phyloP scores from a whole-genome alignment of 2,113 vertebrate species.

The Herpetotheres cachinnans region DNA sequence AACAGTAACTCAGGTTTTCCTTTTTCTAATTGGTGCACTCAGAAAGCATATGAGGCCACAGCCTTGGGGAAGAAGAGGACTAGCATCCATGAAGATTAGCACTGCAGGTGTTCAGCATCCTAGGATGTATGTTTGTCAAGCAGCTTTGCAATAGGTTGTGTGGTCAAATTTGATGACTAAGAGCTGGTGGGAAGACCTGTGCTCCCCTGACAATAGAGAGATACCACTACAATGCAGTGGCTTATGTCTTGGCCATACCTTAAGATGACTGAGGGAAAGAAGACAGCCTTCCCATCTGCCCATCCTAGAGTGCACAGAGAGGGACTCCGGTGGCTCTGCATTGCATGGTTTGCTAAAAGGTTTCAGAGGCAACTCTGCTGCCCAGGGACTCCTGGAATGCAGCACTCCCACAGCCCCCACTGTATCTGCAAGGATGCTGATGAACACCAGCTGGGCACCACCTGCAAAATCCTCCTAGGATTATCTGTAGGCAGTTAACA shows the following conservation, averaged over 20 bases:
- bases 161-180: not conserved
- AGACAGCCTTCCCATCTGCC: not conserved
- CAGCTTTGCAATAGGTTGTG: not conserved
- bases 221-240: not conserved
- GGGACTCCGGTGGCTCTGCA: not conserved
- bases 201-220: not conserved
- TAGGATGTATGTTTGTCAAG: not conserved
- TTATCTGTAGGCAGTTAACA: not conserved
- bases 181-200: not conserved
- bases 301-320: not conserved
- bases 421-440: rapidly evolving
- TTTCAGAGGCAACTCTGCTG: not conserved
- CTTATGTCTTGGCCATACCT: not conserved
- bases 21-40: not conserved
- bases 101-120: not conserved
- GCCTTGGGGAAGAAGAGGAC: not conserved
- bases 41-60: not conserved
- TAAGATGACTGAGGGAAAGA: not conserved
- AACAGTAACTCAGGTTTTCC: not conserved
- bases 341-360: not conserved
- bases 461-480: not conserved
- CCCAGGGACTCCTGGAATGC: not conserved
- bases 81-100: not conserved
- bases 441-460: not conserved
- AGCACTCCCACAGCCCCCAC: not conserved